A percentile compares a stretch with the other conserved stretches of the same genome.
Evolutionary conservation across 2,113 vertebrate species (phyloP).

Genomic region (Pygoscelis adeliae): DNA sequence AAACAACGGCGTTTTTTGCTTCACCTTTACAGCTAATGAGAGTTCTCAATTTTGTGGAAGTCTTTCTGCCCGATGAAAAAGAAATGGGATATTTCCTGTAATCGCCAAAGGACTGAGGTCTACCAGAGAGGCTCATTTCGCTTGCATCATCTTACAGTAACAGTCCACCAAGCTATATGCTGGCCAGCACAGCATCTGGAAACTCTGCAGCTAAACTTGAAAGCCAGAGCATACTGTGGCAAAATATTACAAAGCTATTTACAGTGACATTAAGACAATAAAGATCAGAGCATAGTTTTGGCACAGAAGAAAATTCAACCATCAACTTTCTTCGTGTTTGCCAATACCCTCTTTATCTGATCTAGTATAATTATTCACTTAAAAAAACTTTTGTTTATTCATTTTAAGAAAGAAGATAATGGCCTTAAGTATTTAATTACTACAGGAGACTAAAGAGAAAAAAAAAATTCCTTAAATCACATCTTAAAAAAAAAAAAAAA

Average conservation of each 20-base stretch:
- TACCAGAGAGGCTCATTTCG: constrained; percentile 51
- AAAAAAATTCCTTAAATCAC: not conserved
- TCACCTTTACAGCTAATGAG: not conserved
- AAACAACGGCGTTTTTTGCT: not conserved
- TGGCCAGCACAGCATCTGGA: constrained; percentile 32
- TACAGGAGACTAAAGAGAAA: not conserved
- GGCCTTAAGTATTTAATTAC: not conserved
- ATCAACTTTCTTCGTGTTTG: not conserved
- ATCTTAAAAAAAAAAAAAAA: not conserved
- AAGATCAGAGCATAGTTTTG: not conserved
- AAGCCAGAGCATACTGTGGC: constrained; percentile 5
- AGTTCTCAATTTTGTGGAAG: not conserved
- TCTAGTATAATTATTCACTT: not conserved
- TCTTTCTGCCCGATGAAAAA: not conserved
- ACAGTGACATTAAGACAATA: not conserved
- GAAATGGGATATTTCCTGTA: not conserved
- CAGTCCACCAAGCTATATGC: constrained; percentile 14
- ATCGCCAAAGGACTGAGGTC: not conserved
- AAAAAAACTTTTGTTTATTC: not conserved
- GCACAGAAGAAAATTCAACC: not conserved
- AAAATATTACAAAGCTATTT: not conserved
- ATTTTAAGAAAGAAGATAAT: not conserved
- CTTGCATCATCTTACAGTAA: constrained; percentile 34
- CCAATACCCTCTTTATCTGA: not conserved
- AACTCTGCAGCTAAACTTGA: not conserved